Base-by-base conservation (phyloP, 2,113 vertebrate genomes). In the Oncorhynchus clarkii region DNA sequence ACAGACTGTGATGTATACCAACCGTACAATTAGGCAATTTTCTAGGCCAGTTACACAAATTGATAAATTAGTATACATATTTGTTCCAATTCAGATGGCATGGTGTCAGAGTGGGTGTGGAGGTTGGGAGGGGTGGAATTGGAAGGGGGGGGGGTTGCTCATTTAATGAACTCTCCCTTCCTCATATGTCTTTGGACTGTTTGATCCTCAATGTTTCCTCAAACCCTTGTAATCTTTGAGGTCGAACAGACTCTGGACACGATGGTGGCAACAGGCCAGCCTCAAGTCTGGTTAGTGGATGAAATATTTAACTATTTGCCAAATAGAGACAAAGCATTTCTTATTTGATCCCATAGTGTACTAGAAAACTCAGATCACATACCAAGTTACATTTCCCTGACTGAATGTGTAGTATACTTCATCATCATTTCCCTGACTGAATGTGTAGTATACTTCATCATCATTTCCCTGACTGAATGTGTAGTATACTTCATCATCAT, bases 351-450 rank as follows among this genome's bases (percentile, higher is more conserved):
- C 87, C 78, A 71, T 77, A 78, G 83, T 91, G 39, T 45, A 45
- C 39, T 45, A 89, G 89, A 92, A 90, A 90, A 89, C 87, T 88
- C 71, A 1, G 64, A 87, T 90, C 88, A 89, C 71, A 72, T 78
- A 83, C 72, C 75, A 83, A 84, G 73, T 88, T 84, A 78, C 83
- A 76, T 82, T 76, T 84, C 67, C 87, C 65, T 89, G 45, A 84
- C 86, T 82, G 71, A 82, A 45, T 45, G 39, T 45, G 9, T 11
- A 45, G 83, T 82, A 81, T 24, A 71, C 70, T 82, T 87, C 62
- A 86, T 89, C 73, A 83, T 27, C 27, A 27, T 27, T 27, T 27
- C 27, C 27, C 27, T 3, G 27, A 27, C 27, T 27, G 27, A 27
- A 27, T 27, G 3, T 27, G 27, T 27, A 27, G 27, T 27, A 3